These are phyloP conservation scores for Tetragonisca angustula DNA, from an alignment of 2,888 invertebrate genomes.

Conservation along the genomic window DNA sequence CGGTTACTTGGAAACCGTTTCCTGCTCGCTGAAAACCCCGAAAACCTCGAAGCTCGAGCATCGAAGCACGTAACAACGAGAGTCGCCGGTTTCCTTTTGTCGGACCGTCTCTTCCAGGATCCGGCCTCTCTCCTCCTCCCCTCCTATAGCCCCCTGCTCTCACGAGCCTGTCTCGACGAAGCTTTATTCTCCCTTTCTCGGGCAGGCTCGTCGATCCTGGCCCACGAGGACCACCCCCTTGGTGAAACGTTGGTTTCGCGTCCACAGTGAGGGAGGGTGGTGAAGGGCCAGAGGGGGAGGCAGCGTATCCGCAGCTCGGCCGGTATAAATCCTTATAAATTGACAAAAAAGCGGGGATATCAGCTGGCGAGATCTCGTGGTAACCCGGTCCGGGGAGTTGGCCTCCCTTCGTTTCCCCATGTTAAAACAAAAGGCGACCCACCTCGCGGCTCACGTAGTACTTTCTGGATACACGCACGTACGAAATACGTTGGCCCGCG, in stretches of 20 bases:
- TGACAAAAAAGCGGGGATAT: conserved; percentile 81
- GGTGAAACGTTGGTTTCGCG: conserved; percentile 55
- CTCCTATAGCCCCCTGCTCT: background rate
- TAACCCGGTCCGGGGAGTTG: conserved; percentile 72
- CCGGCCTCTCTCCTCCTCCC: background rate
- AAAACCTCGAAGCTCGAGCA: conserved; percentile 28
- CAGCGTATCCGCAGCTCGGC: conserved; percentile 71
- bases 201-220: conserved; percentile 48
- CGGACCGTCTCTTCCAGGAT: conserved; percentile 16
- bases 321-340: conserved; percentile 83
- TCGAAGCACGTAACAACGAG: conserved; percentile 20
- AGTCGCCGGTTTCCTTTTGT: conserved; percentile 45
- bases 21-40: background rate
- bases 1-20: background rate
- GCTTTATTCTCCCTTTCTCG: conserved; percentile 64
- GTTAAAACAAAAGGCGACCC: conserved; percentile 77
- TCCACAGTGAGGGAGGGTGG: background rate
- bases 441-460: conserved; percentile 58
- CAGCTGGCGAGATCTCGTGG: conserved; percentile 78
- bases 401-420: conserved; percentile 65
- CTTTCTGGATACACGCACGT: conserved; percentile 47
- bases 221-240: conserved; percentile 65
- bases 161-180: conserved; percentile 16
- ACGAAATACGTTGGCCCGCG: background rate
- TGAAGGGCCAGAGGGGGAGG: conserved; percentile 38